These are phyloP conservation scores for Leptura quadrifasciata DNA, from an alignment of 2,888 invertebrate species.

Conservation along the genomic window DNA sequence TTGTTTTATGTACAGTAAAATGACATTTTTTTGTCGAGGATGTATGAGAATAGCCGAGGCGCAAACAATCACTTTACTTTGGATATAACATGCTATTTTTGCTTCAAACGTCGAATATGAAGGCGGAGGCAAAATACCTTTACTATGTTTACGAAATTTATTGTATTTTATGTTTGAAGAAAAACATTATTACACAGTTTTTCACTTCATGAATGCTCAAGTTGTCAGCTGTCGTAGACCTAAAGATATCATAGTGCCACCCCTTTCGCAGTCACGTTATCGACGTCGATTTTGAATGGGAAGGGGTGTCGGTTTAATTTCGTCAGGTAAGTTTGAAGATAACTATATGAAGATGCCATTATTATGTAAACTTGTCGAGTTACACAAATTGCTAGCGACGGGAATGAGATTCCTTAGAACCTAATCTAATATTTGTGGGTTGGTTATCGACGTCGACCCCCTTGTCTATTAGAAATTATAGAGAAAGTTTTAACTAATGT, in stretches of 20 bases:
- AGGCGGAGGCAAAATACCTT: no score
- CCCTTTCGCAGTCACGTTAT: not conserved
- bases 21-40: no score
- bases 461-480: not conserved
- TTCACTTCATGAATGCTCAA: not conserved
- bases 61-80: no score
- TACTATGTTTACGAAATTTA: no score
- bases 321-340: constrained; percentile 44
- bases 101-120: no score
- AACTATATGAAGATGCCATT: constrained; percentile 45
- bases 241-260: not conserved
- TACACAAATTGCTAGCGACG: constrained; percentile 26
- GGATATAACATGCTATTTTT: no score
- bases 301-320: constrained; percentile 40
- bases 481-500: not conserved
- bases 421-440: constrained; percentile 46
- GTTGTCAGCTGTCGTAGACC: not conserved
- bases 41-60: no score
- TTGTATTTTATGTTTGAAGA: no score
- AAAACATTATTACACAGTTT: no score
- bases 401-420: constrained; percentile 28
- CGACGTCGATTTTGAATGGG: not conserved
- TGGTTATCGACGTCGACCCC: constrained; percentile 34
- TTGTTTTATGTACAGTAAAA: no score
- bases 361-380: constrained; percentile 40